Evolutionary conservation across 2,888 invertebrate genomes (phyloP), one percentile per base, ranked within the genome.

Genomic region (Eurytoma adleriae): DNA sequence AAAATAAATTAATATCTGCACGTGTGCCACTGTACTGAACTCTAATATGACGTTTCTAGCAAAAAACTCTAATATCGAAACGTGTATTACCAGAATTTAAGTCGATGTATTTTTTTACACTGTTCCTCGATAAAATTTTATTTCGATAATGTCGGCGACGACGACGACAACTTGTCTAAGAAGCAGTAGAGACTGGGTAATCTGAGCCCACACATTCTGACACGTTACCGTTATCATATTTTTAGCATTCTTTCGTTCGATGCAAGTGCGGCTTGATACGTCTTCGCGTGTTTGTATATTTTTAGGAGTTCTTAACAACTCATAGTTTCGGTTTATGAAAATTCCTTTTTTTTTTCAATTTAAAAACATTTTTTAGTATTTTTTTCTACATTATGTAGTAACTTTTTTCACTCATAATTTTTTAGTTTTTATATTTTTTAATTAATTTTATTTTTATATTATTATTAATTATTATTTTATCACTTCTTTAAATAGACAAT

Each of bases 181-280:
- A 67, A 57, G 48, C 12, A 27, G 40, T 57, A 24, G 56, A 66
- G 48, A 67, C 66, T 54, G n/a, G 18, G 66, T 66, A 74, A 74
- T 64, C 40, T 13, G 20, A 74, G 66, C n/a, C 48, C 73, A 40
- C 66, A 20, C 57, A 48, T 16, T 80, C 52, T 82, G 68, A 24
- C 30, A 74, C 14, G 72, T 2, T 18, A 2, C 7, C 50, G 57
- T 67, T 74, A 67, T 74, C 67, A 67, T 74, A 67, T 40, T 57
- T 74, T 64, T 40, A 52, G 40, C 64, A 40, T 24, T 64, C 30
- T 20, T 57, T 74, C 74, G 66, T 74, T 30, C 56, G 14, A 64
- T 74, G 74, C 50, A 74, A 67, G 24, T 30, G 66, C 66, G 64
- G 54, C 73, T 73, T 73, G 30, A 73, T 62, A 54, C 24, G 54